A percentile compares a stretch with the other conserved stretches of the same genome.
These are phyloP conservation scores for Crax fasciolata DNA, from an alignment of 2,797 vertebrate species.

Conservation along the genomic window DNA sequence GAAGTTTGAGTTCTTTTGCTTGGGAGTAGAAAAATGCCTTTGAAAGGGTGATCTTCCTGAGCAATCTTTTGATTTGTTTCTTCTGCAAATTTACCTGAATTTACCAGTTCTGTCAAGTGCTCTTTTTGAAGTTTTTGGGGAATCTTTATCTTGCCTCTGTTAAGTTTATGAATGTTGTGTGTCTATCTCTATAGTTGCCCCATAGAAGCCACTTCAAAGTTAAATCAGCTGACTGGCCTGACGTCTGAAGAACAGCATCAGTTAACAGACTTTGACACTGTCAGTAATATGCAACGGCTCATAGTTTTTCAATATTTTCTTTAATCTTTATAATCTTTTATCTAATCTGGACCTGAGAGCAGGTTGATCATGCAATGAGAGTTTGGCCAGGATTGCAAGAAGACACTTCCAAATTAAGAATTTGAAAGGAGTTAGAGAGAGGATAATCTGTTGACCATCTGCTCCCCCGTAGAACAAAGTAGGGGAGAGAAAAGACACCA, in stretches of 20 bases:
- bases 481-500: background rate
- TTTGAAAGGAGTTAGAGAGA: conserved; percentile 28
- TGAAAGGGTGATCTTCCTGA: conserved; percentile 15
- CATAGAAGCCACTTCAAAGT: conserved; percentile 10
- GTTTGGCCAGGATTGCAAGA: conserved; percentile 11
- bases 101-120: conserved; percentile 32
- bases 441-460: conserved; percentile 15
- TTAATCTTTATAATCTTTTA: background rate
- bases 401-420: conserved; percentile 27
- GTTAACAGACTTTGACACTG: conserved; percentile 7
- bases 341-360: conserved; percentile 2
- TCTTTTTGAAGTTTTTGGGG: conserved; percentile 48
- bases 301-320: conserved; percentile 28
- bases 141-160: background rate
- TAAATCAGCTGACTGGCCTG: conserved; percentile 40
- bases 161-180: background rate
- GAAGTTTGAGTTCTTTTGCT: background rate
- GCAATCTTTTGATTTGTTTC: conserved; percentile 6
- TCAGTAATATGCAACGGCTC: background rate
- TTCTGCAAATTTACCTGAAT: conserved; percentile 13
- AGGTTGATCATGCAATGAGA: background rate
- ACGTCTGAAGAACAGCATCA: conserved; percentile 28
- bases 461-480: background rate
- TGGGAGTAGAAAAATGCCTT: conserved; percentile 41
- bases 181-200: background rate